Conservation (phyloP, 2,888 invertebrate species). For the Mimas tiliae region DNA sequence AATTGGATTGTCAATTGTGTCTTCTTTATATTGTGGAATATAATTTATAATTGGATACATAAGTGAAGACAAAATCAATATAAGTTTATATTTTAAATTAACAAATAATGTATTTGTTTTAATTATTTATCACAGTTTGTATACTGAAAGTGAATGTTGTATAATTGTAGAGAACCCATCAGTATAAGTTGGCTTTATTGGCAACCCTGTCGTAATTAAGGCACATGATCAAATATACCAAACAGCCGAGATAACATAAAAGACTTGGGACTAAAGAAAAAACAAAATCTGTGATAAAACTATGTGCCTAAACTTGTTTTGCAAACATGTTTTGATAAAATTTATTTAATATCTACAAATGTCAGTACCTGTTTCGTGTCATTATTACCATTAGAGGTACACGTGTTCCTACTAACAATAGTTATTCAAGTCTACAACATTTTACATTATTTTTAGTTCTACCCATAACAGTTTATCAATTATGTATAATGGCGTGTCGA, state of each 20-base stretch:
- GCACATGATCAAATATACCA: neutral
- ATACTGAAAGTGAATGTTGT: no score
- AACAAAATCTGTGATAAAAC: neutral
- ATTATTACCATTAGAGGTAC: neutral
- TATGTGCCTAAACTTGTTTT: neutral
- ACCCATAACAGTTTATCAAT: constrained; percentile 10
- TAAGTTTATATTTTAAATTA: no score
- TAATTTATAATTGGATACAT: no score
- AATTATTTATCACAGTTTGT: no score
- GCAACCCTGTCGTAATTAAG: neutral
- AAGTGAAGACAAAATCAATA: no score
- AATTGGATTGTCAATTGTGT: no score
- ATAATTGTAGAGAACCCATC: no score
- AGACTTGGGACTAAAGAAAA: neutral
- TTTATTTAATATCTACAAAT: neutral
- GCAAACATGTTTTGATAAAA: constrained; percentile 16
- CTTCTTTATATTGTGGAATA: no score
- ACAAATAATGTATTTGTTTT: no score
- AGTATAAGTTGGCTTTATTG: no score
- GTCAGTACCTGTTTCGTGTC: neutral
- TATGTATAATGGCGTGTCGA: neutral
- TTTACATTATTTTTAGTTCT: neutral
- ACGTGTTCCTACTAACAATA: constrained; percentile 12
- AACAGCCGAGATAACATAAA: neutral
- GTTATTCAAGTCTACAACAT: neutral